phyloP scores from a whole-genome alignment of 1,140 invertebrate species.

The Trinorchestia longiramus region DNA sequence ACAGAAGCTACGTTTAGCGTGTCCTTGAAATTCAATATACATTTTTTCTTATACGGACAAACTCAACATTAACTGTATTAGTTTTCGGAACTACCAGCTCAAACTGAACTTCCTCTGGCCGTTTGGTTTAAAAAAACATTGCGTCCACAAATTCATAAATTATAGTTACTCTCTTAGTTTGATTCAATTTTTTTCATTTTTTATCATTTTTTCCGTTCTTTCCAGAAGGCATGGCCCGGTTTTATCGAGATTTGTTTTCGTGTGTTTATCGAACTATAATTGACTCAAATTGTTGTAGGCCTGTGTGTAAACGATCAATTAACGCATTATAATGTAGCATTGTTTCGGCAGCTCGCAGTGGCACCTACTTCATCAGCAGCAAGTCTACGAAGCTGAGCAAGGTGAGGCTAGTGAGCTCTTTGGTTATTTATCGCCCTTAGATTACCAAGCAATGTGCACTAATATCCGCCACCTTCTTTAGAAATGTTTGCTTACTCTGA shows the following conservation, averaged over 20 bases:
- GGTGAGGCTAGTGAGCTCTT: slow-evolving; percentile 69
- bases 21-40: not conserved
- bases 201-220: not conserved
- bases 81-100: too few relatives aligned
- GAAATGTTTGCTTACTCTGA: not conserved
- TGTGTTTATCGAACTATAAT: not conserved
- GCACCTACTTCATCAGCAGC: slow-evolving; percentile 87
- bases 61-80: too few relatives aligned
- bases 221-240: not conserved
- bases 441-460: not conserved
- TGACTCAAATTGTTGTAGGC: not conserved
- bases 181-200: not conserved
- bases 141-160: too few relatives aligned
- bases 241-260: not conserved
- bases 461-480: not conserved
- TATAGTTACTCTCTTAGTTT: not conserved
- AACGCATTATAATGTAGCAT: not conserved
- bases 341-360: slow-evolving; percentile 78
- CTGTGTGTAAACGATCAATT: not conserved
- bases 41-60: too few relatives aligned
- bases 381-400: slow-evolving; percentile 87
- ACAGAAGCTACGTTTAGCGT: not conserved
- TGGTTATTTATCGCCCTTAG: not conserved
- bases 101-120: too few relatives aligned
- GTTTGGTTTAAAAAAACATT: too few relatives aligned